Evolutionary conservation across 1,140 invertebrate genomes (phyloP), one percentile per base, ranked within the genome.

Genomic region (Drosophila kanapiae): DNA sequence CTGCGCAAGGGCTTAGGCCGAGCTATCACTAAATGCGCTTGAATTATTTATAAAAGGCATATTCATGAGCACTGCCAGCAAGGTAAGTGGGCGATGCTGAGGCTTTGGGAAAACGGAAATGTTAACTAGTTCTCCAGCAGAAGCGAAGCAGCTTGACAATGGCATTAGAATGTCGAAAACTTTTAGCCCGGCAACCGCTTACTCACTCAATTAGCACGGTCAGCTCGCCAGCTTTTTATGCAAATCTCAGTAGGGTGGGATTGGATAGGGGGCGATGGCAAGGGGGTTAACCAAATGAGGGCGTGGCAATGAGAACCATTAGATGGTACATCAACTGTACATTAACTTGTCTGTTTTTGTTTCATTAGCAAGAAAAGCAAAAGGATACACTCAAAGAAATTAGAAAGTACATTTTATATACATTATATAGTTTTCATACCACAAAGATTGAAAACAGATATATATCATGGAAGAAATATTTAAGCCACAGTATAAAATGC

Each of bases 31-130:
- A 70, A 78, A 84, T 90, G 69, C 84, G 84, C 84, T 87, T 87
- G 84, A 87, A 87, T 87, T 88, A 87, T 87, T 87, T 87, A 87
- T 78, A 87, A 87, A 87, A 88, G 85, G 72, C 84, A 87, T 87
- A 87, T 87, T 87, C 85, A 81, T 81, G 78, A 61, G 81, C 65
- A 87, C 75, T 79, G 43, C 45, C 59, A 29, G 43, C 61, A 67
- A 75, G 62, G 67, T 61, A 75, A 60, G 40, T 68, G 64, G 59
- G 59, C 38, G 37, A 68, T 6, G 27, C 13, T 18, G 56, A 35
- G 27, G 11, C 11, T 42, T 35, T 54, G 57, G 38, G 42, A n/a
- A 74, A 56, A 53, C 83, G 85, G 80, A 87, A 87, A 87, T 87
- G 85, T 84, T 90, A 87, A 90, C 80, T 87, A 84, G 80, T 78